Percentiles rank a stretch among this genome's conserved stretches.
These are phyloP conservation scores for Tympanoctomys barrerae DNA, from an alignment of 2,797 vertebrate species.

Conservation along the genomic window DNA sequence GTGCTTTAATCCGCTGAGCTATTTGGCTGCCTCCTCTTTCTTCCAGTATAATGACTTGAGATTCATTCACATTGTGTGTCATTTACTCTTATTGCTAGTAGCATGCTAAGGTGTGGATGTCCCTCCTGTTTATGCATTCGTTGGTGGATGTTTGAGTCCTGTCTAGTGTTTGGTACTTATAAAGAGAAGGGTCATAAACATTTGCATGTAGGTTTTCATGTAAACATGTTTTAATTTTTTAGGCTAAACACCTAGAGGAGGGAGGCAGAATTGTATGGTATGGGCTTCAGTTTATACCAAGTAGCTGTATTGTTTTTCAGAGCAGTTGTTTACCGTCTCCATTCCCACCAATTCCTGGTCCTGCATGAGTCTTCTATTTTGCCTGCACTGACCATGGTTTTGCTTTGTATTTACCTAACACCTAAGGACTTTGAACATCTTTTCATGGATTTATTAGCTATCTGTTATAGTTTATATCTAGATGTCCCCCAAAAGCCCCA, in stretches of 20 bases:
- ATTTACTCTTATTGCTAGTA: not conserved
- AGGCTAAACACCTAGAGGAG: not conserved
- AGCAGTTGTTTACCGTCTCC: too few relatives aligned
- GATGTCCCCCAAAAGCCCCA: not conserved
- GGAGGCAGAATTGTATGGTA: not conserved
- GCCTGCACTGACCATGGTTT: not conserved
- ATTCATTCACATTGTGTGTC: not conserved
- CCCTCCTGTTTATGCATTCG: not conserved
- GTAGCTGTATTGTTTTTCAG: not conserved
- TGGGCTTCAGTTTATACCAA: not conserved
- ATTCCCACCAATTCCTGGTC: not conserved
- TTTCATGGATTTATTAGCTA: not conserved
- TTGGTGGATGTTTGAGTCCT: not conserved
- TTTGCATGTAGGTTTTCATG: not conserved
- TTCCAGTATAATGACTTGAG: not conserved
- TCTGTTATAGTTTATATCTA: not conserved
- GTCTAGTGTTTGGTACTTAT: not conserved
- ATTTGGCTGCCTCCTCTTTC: not conserved
- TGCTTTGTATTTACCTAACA: not conserved
- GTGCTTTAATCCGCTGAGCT: too few relatives aligned
- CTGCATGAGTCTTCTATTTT: not conserved
- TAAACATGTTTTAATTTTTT: not conserved
- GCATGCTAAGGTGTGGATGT: not conserved
- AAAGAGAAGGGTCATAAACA: not conserved
- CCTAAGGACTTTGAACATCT: not conserved